Conservation (phyloP, 1,140 invertebrate genomes). For the Nilaparvata lugens region DNA sequence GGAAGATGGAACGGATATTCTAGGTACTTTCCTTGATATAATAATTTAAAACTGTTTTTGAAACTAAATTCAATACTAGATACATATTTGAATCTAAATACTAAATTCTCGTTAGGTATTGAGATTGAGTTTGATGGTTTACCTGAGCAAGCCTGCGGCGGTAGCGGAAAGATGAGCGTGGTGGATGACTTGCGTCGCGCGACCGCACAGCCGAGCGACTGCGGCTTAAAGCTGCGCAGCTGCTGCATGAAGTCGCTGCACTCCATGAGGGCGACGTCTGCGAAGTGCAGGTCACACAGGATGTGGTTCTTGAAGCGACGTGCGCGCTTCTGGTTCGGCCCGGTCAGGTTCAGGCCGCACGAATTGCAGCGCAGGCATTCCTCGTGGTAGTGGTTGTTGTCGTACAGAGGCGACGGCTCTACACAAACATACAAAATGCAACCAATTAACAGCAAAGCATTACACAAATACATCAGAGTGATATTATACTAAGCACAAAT, state of each 20-base stretch:
- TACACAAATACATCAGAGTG: no score
- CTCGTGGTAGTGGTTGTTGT: slow-evolving; percentile 93
- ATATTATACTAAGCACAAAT: no score
- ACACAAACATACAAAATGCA: slow-evolving; percentile 35
- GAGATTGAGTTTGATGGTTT: no score
- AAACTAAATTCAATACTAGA: no score
- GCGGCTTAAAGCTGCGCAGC: slow-evolving; percentile 88
- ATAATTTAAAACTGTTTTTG: no score
- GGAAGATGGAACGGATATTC: no score
- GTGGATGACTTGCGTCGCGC: slow-evolving; percentile 86
- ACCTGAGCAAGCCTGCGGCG: slow-evolving; percentile 90
- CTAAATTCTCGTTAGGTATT: no score
- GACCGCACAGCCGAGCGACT: slow-evolving; percentile 86
- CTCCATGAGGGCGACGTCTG: slow-evolving; percentile 91
- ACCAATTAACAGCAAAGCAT: no score
- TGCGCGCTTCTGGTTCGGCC: slow-evolving; percentile 75
- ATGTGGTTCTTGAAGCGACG: slow-evolving; percentile 73
- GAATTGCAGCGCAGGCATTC: slow-evolving; percentile 92
- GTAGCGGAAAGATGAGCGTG: slow-evolving; percentile 85
- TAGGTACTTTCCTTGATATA: no score
- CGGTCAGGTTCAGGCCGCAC: slow-evolving; percentile 84
- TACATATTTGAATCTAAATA: no score
- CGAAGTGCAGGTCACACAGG: slow-evolving; percentile 82
- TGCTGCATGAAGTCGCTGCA: slow-evolving; percentile 95
- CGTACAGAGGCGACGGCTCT: slow-evolving; percentile 83